Evolutionary conservation across 2,797 vertebrate genomes (phyloP).

Genomic region (Siniperca undulata): DNA sequence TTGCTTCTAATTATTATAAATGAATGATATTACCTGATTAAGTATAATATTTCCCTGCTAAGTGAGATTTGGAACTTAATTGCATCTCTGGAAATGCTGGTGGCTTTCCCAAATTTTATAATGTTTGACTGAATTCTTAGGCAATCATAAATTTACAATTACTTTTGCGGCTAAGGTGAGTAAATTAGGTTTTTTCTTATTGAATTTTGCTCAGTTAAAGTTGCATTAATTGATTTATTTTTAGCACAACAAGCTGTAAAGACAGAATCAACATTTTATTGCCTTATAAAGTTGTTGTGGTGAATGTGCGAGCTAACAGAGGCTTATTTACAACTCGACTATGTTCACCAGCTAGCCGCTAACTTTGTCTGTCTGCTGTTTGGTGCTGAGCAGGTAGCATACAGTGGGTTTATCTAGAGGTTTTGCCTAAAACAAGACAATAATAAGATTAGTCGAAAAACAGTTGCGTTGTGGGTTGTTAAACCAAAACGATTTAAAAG

Average conservation of each 20-base stretch:
- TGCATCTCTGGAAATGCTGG: neutral
- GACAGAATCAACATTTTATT: neutral
- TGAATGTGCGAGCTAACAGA: neutral
- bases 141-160: neutral
- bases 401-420: no score
- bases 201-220: neutral
- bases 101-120: neutral
- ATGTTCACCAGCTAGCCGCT: neutral
- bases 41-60: neutral
- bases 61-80: neutral
- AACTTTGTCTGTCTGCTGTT: neutral
- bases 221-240: neutral
- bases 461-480: neutral
- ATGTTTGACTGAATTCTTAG: neutral
- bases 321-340: neutral
- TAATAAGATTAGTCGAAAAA: neutral
- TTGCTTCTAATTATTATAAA: neutral
- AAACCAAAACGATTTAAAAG: neutral
- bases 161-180: neutral
- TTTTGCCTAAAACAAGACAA: neutral
- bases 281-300: neutral
- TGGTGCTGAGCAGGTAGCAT: neutral
- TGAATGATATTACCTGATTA: neutral
- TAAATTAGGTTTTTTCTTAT: neutral
- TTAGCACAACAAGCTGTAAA: neutral